These are phyloP conservation scores for Tolypeutes matacus DNA, from an alignment of 2,797 vertebrate genomes.

Conservation along the genomic window DNA sequence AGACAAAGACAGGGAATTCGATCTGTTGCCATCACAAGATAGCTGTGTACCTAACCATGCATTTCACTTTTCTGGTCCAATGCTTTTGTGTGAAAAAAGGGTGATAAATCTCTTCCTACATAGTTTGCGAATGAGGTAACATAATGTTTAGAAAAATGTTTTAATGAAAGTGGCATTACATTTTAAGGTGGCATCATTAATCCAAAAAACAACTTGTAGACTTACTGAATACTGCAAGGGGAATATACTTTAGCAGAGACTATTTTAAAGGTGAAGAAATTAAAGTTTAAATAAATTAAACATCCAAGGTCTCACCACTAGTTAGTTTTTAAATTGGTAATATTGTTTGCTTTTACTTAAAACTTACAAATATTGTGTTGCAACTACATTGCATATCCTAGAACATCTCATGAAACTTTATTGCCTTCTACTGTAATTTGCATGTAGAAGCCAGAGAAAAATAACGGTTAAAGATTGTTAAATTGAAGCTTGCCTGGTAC, in stretches of 20 bases:
- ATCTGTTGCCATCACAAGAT: neutral
- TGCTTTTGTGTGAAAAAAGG: neutral
- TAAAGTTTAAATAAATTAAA: slow-evolving; percentile 66
- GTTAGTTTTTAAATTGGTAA: slow-evolving; percentile 37
- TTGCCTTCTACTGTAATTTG: neutral
- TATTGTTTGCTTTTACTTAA: neutral
- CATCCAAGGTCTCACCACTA: neutral
- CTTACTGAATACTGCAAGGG: slow-evolving; percentile 24
- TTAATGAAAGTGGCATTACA: slow-evolving; percentile 56
- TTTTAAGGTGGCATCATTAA: slow-evolving; percentile 53
- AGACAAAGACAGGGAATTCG: neutral
- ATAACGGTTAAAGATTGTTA: neutral
- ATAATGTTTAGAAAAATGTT: slow-evolving; percentile 44
- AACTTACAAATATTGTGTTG: slow-evolving; percentile 25
- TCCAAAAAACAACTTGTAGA: slow-evolving; percentile 37
- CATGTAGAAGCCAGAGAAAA: neutral
- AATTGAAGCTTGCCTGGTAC: neutral
- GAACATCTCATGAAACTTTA: neutral
- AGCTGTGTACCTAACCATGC: neutral
- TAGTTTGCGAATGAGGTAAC: slow-evolving; percentile 35
- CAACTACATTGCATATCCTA: neutral
- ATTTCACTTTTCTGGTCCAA: neutral
- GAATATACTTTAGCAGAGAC: neutral
- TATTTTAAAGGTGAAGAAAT: slow-evolving; percentile 38
- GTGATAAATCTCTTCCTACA: neutral